Conservation (phyloP, 2,888 invertebrate genomes). For the Drosophila paucipuncta region DNA sequence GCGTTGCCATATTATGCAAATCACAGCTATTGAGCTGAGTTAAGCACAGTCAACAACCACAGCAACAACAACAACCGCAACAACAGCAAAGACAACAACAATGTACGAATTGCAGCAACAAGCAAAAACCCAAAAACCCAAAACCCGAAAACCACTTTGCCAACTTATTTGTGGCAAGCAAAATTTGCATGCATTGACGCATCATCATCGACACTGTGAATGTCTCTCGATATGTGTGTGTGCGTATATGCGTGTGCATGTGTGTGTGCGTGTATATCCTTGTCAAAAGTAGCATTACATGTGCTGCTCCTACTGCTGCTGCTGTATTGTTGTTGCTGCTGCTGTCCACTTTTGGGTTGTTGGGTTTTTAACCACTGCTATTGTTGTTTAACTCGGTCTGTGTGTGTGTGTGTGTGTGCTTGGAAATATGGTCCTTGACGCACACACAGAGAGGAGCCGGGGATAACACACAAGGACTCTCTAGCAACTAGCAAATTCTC, state of each 20-base stretch:
- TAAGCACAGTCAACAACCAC: conserved; percentile 54
- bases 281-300: conserved; percentile 53
- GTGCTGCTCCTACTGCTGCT: conserved; percentile 19
- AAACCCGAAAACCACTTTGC: conserved; percentile 69
- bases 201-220: conserved; percentile 62
- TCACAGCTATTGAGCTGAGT: conserved; percentile 66
- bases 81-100: conserved; percentile 11
- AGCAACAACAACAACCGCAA: conserved; percentile 23
- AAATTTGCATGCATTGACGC: conserved; percentile 73
- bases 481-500: conserved; percentile 19
- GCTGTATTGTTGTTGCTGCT: conserved; percentile 29
- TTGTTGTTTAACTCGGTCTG: conserved; percentile 17
- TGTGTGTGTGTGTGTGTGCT: not conserved
- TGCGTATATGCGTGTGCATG: not conserved
- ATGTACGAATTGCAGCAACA: conserved; percentile 10
- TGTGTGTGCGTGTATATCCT: conserved; percentile 19
- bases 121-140: conserved; percentile 45
- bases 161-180: conserved; percentile 76
- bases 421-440: conserved; percentile 9
- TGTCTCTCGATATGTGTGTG: conserved; percentile 19
- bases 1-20: conserved; percentile 75
- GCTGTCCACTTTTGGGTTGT: conserved; percentile 47
- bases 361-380: conserved; percentile 17
- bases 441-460: conserved; percentile 4
- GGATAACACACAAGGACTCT: conserved; percentile 41